Evolutionary conservation across 2,113 vertebrate species (phyloP).

Genomic region (Menidia beryllina): DNA sequence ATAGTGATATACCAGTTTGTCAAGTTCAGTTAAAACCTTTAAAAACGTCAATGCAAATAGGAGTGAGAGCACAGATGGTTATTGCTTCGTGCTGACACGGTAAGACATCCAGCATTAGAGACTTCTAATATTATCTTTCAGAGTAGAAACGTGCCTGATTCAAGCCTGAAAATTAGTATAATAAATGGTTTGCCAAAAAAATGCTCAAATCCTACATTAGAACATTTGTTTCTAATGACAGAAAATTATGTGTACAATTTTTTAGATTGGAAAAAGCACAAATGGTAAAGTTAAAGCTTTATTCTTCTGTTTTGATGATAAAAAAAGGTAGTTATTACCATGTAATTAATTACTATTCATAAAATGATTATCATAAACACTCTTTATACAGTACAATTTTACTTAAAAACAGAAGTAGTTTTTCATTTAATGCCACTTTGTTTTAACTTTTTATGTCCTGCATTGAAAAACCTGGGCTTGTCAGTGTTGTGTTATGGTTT

Average conservation of each 20-base stretch:
- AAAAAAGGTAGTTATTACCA: too few species aligned
- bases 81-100: constrained; percentile 27
- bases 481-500: constrained; percentile 35
- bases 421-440: too few species aligned
- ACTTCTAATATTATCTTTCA: neutral
- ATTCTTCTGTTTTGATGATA: too few species aligned
- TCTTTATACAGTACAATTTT: too few species aligned
- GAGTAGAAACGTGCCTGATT: neutral
- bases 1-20: constrained; percentile 46
- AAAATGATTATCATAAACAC: too few species aligned
- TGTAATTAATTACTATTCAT: too few species aligned
- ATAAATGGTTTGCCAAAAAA: neutral
- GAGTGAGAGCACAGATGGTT: neutral
- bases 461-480: neutral
- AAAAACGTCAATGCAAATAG: neutral
- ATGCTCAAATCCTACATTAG: neutral
- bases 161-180: neutral
- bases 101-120: constrained; percentile 22
- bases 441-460: neutral
- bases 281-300: too few species aligned
- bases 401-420: too few species aligned
- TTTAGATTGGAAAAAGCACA: too few species aligned
- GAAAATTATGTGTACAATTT: too few species aligned
- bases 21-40: constrained; percentile 11
- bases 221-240: too few species aligned